Conservation (phyloP, 2,113 vertebrate species). For the Phylloscopus whistleri region DNA sequence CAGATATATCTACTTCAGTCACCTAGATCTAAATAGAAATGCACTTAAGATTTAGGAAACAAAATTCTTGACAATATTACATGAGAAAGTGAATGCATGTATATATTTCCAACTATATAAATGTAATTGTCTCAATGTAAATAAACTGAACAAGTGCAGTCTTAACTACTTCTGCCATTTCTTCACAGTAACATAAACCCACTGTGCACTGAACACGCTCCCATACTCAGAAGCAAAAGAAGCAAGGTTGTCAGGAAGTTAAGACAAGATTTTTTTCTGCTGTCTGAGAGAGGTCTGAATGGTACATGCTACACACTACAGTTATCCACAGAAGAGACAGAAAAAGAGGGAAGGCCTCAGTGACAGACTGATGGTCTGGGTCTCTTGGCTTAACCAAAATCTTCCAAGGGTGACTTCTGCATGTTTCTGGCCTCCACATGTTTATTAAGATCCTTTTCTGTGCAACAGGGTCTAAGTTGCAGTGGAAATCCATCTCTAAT, state of each 20-base stretch:
- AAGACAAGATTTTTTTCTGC: not conserved
- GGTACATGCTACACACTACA: not conserved
- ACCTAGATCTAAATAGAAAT: not conserved
- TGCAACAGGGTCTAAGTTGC: not conserved
- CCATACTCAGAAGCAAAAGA: not conserved
- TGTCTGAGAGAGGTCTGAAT: not conserved
- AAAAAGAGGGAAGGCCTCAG: not conserved
- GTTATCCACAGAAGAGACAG: not conserved
- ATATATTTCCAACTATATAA: not conserved
- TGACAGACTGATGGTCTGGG: not conserved
- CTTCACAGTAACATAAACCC: not conserved
- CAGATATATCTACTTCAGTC: not conserved
- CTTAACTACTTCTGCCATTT: not conserved
- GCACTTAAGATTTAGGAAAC: not conserved
- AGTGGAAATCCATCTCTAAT: not conserved
- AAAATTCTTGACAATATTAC: not conserved
- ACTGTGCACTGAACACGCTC: not conserved
- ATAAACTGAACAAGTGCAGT: not conserved
- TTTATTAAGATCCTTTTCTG: not conserved
- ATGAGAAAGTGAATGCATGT: not conserved
- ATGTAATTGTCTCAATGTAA: not conserved
- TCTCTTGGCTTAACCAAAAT: not conserved
- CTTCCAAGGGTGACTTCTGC: not conserved
- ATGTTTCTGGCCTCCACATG: not conserved
- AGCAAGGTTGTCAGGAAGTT: not conserved